phyloP scores from a whole-genome alignment of 2,888 invertebrate species.

The Neocrepidodera transversa region DNA sequence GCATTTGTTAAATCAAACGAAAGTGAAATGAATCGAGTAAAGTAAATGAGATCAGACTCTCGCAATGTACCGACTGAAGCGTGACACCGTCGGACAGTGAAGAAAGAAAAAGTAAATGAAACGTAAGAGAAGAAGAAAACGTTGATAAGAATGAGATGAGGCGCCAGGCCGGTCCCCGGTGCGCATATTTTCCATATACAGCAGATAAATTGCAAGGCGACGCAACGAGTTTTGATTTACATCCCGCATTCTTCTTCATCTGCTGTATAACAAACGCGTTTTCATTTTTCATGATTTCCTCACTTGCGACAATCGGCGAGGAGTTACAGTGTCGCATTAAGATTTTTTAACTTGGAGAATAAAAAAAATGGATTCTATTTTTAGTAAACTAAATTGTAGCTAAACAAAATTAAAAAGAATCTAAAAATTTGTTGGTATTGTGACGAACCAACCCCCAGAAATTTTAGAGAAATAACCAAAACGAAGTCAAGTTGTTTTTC shows the following conservation, averaged over 20 bases:
- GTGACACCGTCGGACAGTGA: not conserved
- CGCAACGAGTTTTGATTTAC: conserved; percentile 59
- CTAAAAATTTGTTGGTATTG: no score
- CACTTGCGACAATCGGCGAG: not conserved
- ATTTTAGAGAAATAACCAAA: no score
- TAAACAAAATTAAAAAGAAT: no score
- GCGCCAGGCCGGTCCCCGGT: conserved; percentile 52
- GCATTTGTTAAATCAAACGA: conserved; percentile 1
- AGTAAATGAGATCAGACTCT: conserved; percentile 9
- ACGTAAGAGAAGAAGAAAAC: not conserved
- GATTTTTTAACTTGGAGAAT: no score
- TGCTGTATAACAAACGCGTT: conserved; percentile 57
- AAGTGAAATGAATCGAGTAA: conserved; percentile 2
- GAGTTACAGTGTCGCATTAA: not conserved
- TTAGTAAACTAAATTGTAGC: no score
- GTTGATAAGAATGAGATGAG: conserved; percentile 44
- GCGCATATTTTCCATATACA: conserved; percentile 55
- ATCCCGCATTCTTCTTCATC: conserved; percentile 57
- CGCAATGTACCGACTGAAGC: not conserved
- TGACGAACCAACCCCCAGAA: no score
- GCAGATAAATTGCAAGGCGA: conserved; percentile 58
- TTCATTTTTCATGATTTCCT: conserved; percentile 57
- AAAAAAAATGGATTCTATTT: no score
- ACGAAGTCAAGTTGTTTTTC: no score
- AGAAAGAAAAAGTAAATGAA: conserved; percentile 9